Base-by-base conservation (phyloP, 2,888 invertebrate species). In the Oxyscelio sp. region DNA sequence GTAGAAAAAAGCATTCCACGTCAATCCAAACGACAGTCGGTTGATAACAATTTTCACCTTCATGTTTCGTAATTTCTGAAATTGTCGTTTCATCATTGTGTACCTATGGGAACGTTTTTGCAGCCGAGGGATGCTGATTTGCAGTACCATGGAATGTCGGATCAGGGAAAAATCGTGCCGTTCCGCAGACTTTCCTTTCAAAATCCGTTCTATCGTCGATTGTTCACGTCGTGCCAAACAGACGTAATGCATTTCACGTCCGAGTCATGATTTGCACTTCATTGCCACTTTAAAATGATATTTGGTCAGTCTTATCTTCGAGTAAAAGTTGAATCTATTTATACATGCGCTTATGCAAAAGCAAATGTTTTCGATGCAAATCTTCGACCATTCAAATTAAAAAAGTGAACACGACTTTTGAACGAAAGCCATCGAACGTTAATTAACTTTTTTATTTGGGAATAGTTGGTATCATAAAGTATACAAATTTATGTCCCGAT, bases 161-260 rank as follows among this genome's bases (percentile, higher is more conserved):
- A n/a, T n/a, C n/a, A n/a, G n/a, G n/a, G n/a, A n/a, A n/a, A n/a
- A n/a, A n/a, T n/a, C 61, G 61, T 61, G 73, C 40, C 24, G 40
- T 54, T 40, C 19, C 24, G 17, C 13, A 40, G 40, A 66, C 17
- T 21, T 34, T 65, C 27, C 52, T 34, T 73, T 61, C 27, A 73
- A 73, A 61, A 73, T 61, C 38, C 52, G 59, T 59, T 59, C n/a
- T 34, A 48, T 71, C 50, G 59, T 6, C 54, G 68, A 68, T 68
- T 68, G 68, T 68, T 68, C 56, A 45, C 45, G 68, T 34, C 34
- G 34, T 24, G 38, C 40, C 24, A 52, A 40, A 52, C 43, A 11
- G 13, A 27, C 17, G 56, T 22, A 50, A 50, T 71, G 50, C 71
- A 38, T 34, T 71, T 59, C 50, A 21, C 61, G 38, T 48, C 22